Base-by-base conservation (phyloP, 2,888 invertebrate species). In the Mythimna vitellina region DNA sequence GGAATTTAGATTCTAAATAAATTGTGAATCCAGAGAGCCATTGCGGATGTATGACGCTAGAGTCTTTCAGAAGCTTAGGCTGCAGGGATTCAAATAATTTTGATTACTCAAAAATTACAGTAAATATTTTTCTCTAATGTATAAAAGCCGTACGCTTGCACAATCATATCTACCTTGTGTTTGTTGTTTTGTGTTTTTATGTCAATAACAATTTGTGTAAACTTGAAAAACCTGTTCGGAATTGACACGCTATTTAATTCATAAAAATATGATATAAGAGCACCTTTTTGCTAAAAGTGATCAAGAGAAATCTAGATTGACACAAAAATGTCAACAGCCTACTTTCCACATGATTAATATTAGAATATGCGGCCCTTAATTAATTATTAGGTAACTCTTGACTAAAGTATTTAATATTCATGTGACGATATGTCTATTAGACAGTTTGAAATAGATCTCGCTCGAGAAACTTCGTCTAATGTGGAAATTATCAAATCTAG, bases 331-430 rank as follows among this genome's bases (percentile, higher is more conserved):
- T 65, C 29, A n/a, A 20, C 35, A 35, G 22, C 68, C 54, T 14
- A 73, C 71, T 78, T 82, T 76, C 65, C 60, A 54, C 53, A 10
- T 20, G 29, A 70, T 70, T 56, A 56, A 63, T 22, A 70, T 71
- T 63, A 54, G 32, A 72, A 61, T 58, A 74, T 60, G 35, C 10
- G 64, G 65, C 67, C 63, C 82, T 81, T 73, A 67, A 71, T 72
- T 73, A 70, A 56, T 56, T 10, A 42, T 86, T 84, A 82, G 65
- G 73, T 85, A 86, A 86, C 72, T 69, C 64, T 67, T 56, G 72
- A 73, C 66, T 69, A 70, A 73, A 80, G 62, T 68, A 73, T 80
- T 86, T 70, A 87, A 85, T 88, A 88, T 88, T 87, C 84, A 81
- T 69, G 20, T 54, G 56, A 56, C 56, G 53, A 85, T 82, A 70